Conservation (phyloP, 35 echinoderm and acorn worm genomes). For the Apostichopus californicus region DNA sequence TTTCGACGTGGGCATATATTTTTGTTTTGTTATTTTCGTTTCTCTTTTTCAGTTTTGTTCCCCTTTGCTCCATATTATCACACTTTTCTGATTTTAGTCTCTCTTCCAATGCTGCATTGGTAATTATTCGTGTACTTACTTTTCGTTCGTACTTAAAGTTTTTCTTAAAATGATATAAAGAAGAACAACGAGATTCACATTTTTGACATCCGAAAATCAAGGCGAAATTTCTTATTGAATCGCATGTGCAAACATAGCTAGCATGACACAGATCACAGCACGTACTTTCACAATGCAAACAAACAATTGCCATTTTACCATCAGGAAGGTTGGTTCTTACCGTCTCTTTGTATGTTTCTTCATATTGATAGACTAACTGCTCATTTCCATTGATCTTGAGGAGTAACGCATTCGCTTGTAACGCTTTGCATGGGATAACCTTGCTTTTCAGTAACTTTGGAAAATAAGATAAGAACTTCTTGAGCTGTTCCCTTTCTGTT, state of each 20-base stretch:
- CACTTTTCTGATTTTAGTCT: no score
- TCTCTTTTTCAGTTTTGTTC: not conserved
- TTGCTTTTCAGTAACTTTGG: not conserved
- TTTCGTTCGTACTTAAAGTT: not conserved
- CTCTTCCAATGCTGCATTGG: not conserved
- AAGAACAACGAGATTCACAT: not conserved
- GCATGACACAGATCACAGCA: not conserved
- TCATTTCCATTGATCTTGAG: not conserved
- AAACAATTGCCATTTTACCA: not conserved
- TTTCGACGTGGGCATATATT: not conserved
- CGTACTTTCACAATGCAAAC: not conserved
- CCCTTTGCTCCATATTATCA: no score
- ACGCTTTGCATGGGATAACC: not conserved
- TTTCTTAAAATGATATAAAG: not conserved
- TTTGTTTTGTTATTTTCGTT: not conserved
- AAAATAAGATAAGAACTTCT: not conserved
- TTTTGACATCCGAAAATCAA: not conserved
- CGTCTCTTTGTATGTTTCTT: not conserved
- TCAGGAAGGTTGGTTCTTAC: not conserved
- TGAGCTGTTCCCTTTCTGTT: not conserved
- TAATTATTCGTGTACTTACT: not conserved
- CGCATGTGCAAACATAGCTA: not conserved
- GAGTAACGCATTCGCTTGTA: not conserved
- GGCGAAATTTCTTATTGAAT: not conserved
- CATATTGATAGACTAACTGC: not conserved